Conservation (phyloP, 1,140 invertebrate species). For the Geopemphigus sp. region DNA sequence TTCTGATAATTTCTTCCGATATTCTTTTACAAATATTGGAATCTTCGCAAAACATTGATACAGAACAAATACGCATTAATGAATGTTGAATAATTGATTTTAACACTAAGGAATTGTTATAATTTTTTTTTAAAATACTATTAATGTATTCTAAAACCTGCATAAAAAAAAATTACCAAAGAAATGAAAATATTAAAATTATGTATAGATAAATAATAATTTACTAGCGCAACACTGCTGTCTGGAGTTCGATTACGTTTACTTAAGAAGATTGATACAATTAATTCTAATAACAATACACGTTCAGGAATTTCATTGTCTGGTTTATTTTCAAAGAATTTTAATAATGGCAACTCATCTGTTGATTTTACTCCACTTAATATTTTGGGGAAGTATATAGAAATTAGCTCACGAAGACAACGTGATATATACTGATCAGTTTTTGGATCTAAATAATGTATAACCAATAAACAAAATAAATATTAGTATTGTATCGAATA, state of each 20-base stretch:
- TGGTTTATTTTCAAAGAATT: conserved; percentile 42
- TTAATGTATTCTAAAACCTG: conserved; percentile 36
- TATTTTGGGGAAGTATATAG: conserved; percentile 32
- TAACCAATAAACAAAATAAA: background rate
- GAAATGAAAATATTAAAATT: background rate
- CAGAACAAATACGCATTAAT: conserved; percentile 29
- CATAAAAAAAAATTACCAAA: background rate
- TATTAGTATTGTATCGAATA: no score
- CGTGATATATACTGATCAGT: conserved; percentile 26
- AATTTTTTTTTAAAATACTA: conserved; percentile 8
- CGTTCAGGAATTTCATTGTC: conserved; percentile 26
- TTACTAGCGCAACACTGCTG: conserved; percentile 30
- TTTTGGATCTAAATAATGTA: conserved; percentile 25
- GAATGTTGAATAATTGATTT: conserved; percentile 37
- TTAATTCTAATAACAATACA: conserved; percentile 31
- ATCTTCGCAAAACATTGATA: conserved; percentile 40
- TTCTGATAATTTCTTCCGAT: background rate
- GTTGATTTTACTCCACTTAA: conserved; percentile 13
- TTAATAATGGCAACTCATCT: conserved; percentile 38
- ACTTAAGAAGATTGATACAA: conserved; percentile 33
- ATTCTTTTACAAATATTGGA: conserved; percentile 36
- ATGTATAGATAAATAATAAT: no score
- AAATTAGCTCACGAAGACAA: conserved; percentile 31
- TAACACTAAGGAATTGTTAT: background rate
- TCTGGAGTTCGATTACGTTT: conserved; percentile 40